phyloP scores from a whole-genome alignment of 2,797 vertebrate species.

The Typhlichthys subterraneus region DNA sequence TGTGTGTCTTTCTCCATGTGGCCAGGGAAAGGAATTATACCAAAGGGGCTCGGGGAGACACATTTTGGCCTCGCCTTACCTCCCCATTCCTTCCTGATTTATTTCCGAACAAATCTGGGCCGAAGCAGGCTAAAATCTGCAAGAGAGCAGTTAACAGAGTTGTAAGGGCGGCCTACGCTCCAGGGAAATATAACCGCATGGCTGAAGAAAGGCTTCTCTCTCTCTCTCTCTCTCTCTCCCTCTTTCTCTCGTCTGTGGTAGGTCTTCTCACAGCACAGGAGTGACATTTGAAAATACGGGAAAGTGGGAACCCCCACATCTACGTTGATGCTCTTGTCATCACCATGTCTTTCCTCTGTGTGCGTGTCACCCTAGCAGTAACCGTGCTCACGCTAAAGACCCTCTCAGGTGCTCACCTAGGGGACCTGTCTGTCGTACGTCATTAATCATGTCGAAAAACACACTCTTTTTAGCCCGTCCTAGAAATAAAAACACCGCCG shows the following conservation, averaged over 20 bases:
- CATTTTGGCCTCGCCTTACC: conserved; percentile 54
- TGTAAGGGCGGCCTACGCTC: conserved; percentile 67
- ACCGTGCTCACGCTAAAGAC: too few relatives aligned
- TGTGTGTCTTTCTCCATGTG: conserved; percentile 58
- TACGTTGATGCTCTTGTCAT: too few relatives aligned
- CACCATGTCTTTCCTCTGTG: too few relatives aligned
- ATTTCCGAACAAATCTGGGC: conserved; percentile 74
- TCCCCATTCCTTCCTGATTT: conserved; percentile 68
- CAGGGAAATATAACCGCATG: conserved; percentile 70
- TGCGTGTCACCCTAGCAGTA: too few relatives aligned
- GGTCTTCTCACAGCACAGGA: too few relatives aligned
- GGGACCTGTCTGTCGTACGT: too few relatives aligned
- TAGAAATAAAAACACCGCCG: too few relatives aligned
- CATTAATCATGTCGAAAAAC: too few relatives aligned
- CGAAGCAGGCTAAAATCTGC: conserved; percentile 66
- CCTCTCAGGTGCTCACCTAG: too few relatives aligned
- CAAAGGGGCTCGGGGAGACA: conserved; percentile 56
- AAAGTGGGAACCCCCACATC: too few relatives aligned
- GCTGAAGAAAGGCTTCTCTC: conserved; percentile 53
- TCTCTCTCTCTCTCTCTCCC: conserved; percentile 6
- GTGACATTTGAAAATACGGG: too few relatives aligned
- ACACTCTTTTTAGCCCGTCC: too few relatives aligned
- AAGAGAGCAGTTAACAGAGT: conserved; percentile 75
- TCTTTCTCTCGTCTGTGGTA: neutral
- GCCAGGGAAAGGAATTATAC: conserved; percentile 59